These are phyloP conservation scores for Esox niger DNA, from an alignment of 2,113 vertebrate genomes.

Conservation along the genomic window DNA sequence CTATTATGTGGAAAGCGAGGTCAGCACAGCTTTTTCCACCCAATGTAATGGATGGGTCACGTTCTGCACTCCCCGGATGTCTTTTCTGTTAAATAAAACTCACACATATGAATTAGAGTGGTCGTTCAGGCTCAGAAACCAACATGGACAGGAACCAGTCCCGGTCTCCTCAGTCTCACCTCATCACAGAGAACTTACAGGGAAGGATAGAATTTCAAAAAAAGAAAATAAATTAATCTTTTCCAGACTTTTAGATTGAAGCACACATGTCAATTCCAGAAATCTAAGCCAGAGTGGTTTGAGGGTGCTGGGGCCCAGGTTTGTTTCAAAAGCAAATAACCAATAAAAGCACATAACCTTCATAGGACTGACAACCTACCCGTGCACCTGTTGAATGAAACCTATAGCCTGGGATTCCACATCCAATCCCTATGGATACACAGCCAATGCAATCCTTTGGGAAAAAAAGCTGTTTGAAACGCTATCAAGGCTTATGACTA, in stretches of 20 bases:
- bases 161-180: slow-evolving; percentile 2
- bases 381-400: neutral
- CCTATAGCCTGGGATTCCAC: slow-evolving; percentile 15
- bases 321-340: slow-evolving; percentile 46
- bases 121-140: neutral
- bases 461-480: slow-evolving; percentile 7
- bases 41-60: slow-evolving; percentile 53
- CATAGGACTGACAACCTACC: slow-evolving; percentile 21
- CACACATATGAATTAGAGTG: slow-evolving; percentile 7
- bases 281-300: slow-evolving; percentile 20
- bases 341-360: slow-evolving; percentile 55
- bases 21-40: slow-evolving; percentile 63
- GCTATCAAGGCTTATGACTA: slow-evolving; percentile 8
- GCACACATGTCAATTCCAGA: slow-evolving; percentile 30
- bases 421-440: neutral
- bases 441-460: slow-evolving; percentile 19
- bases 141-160: slow-evolving; percentile 13
- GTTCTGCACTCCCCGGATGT: slow-evolving; percentile 47
- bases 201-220: slow-evolving; percentile 26
- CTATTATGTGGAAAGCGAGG: slow-evolving; percentile 61
- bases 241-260: slow-evolving; percentile 31
- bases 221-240: slow-evolving; percentile 47
- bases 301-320: slow-evolving; percentile 39
- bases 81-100: slow-evolving; percentile 52
- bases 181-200: slow-evolving; percentile 19